These are phyloP conservation scores for Archips xylosteana DNA, from an alignment of 2,888 invertebrate genomes.

Conservation along the genomic window DNA sequence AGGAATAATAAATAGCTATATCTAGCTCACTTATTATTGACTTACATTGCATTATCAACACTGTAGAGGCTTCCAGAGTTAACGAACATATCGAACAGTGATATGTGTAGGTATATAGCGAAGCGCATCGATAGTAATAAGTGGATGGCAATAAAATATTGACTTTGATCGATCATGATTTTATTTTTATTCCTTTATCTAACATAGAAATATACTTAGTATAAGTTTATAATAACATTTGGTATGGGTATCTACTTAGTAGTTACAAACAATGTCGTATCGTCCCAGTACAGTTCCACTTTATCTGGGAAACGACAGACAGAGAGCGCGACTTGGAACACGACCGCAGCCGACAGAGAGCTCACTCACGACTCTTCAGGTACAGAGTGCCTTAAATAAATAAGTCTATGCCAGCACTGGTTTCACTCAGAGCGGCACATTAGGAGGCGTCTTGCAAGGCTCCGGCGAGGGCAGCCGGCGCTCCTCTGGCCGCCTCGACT, in stretches of 20 bases:
- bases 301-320: slow-evolving; percentile 58
- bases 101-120: slow-evolving; percentile 15
- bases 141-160: slow-evolving; percentile 36
- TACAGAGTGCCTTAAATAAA: slow-evolving; percentile 80
- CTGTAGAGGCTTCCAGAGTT: slow-evolving; percentile 17
- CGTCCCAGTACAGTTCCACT: slow-evolving; percentile 62
- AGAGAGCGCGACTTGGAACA: slow-evolving; percentile 54
- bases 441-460: slow-evolving; percentile 84
- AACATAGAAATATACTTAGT: slow-evolving; percentile 61
- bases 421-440: slow-evolving; percentile 74
- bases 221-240: slow-evolving; percentile 58
- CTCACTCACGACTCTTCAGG: slow-evolving; percentile 81
- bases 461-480: slow-evolving; percentile 79
- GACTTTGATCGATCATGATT: slow-evolving; percentile 41
- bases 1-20: slow-evolving; percentile 22
- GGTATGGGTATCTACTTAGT: slow-evolving; percentile 75
- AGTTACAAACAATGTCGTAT: slow-evolving; percentile 77
- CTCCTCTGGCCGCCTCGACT: slow-evolving; percentile 89
- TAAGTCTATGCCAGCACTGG: slow-evolving; percentile 55
- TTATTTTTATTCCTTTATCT: slow-evolving; percentile 46
- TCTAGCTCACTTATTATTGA: neutral
- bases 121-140: slow-evolving; percentile 10
- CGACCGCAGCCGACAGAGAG: slow-evolving; percentile 57
- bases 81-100: slow-evolving; percentile 17
- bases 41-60: slow-evolving; percentile 22